These are phyloP conservation scores for Cistogaster globosa DNA, from an alignment of 2,888 invertebrate genomes.

Conservation along the genomic window DNA sequence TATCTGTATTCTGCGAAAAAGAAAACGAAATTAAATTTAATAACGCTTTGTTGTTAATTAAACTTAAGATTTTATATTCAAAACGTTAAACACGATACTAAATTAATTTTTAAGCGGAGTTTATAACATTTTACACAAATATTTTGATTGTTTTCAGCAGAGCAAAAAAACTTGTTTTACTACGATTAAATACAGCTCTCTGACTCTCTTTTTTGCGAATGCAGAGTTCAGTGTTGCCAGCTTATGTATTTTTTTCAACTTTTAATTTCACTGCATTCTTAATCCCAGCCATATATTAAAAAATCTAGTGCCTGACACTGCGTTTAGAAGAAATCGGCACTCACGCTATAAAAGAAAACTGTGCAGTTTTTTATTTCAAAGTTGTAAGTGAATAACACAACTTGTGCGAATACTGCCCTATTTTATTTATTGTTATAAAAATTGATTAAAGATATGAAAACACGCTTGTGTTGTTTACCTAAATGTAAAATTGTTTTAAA, in stretches of 20 bases:
- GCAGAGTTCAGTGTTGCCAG: background rate
- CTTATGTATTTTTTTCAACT: background rate
- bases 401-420: too few relatives aligned
- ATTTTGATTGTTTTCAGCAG: slow-evolving; percentile 16
- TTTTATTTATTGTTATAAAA: too few relatives aligned
- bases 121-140: background rate
- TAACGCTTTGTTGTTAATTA: background rate
- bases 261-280: too few relatives aligned
- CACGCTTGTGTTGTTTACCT: too few relatives aligned
- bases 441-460: too few relatives aligned
- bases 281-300: too few relatives aligned
- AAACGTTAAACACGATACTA: background rate
- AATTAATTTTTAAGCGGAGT: slow-evolving; percentile 19
- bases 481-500: too few relatives aligned
- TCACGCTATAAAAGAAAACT: too few relatives aligned
- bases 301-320: too few relatives aligned
- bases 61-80: slow-evolving; percentile 3
- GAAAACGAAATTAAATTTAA: slow-evolving; percentile 17
- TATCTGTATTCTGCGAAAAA: slow-evolving; percentile 11
- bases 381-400: too few relatives aligned
- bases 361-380: too few relatives aligned
- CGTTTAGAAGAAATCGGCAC: too few relatives aligned
- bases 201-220: slow-evolving; percentile 9
- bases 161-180: slow-evolving; percentile 53
- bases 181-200: slow-evolving; percentile 26